Evolutionary conservation across 2,113 vertebrate species (phyloP).

Genomic region (Charadrius vociferus): DNA sequence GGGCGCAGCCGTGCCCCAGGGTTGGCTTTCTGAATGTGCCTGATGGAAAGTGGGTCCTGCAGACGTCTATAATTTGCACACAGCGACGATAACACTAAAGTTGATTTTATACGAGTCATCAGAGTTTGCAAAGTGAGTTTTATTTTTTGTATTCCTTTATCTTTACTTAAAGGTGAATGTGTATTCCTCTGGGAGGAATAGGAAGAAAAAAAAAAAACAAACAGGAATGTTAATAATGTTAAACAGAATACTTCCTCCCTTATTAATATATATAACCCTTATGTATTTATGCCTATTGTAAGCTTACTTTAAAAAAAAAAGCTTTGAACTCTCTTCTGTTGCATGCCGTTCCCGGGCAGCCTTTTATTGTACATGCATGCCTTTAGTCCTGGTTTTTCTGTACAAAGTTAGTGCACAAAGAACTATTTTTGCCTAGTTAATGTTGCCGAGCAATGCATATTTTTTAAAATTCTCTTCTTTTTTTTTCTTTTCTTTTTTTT

Average conservation of each 20-base stretch:
- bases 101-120: slow-evolving; percentile 81
- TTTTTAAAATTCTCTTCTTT: slow-evolving; percentile 68
- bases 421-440: slow-evolving; percentile 87
- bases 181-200: slow-evolving; percentile 88
- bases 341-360: slow-evolving; percentile 77
- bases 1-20: not conserved
- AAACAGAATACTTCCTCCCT: slow-evolving; percentile 84
- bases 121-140: slow-evolving; percentile 82
- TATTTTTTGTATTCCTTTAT: slow-evolving; percentile 85
- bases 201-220: slow-evolving; percentile 74
- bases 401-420: slow-evolving; percentile 86
- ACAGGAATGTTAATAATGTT: slow-evolving; percentile 82
- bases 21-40: slow-evolving; percentile 59
- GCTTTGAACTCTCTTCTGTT: slow-evolving; percentile 72
- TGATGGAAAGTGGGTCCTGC: slow-evolving; percentile 59
- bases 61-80: slow-evolving; percentile 75
- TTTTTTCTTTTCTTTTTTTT: not conserved
- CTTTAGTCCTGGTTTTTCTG: slow-evolving; percentile 75
- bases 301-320: slow-evolving; percentile 72
- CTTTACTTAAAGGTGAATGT: slow-evolving; percentile 85
- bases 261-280: slow-evolving; percentile 81
- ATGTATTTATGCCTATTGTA: slow-evolving; percentile 83
- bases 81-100: slow-evolving; percentile 75
- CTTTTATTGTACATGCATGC: slow-evolving; percentile 80
- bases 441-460: slow-evolving; percentile 87